Base-by-base conservation (phyloP, 2,888 invertebrate species). In the Luffia ferchaultella region DNA sequence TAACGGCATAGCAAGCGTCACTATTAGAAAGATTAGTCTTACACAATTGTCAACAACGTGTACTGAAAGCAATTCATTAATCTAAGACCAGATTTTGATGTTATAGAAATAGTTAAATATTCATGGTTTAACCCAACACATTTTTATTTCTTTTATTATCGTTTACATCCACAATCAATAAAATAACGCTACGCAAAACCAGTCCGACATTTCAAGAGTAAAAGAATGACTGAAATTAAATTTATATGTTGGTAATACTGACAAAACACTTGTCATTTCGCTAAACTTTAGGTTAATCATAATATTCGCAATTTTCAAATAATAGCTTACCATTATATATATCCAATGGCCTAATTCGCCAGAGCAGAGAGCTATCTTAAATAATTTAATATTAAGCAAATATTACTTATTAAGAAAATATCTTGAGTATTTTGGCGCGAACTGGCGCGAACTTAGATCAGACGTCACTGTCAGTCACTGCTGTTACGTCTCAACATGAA, bases 181-280 rank as follows among this genome's bases (percentile, higher is more conserved):
- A 30, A 30, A 30, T 30, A 7, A 30, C 30, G 30, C 12, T 30
- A 7, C 5, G 30, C 30, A 30, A 3, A 12, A 30, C 3, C 30
- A 30, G 30, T 30, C 3, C 30, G 30, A 30, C 30, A 30, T 30
- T 30, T n/a, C n/a, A n/a, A n/a, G n/a, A n/a, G n/a, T n/a, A n/a
- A 48, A 52, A 49, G 49, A 45, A 18, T 54, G 58, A 57, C 58
- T 58, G 56, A 52, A 55, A 52, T 50, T 45, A 46, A 53, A 48
- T 20, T 50, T 47, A 53, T 50, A 63, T 42, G 64, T 63, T 65
- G 64, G 64, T 58, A 63, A 57, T 62, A 59, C 63, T 65, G 62
- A 18, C 44, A 45, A 45, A 7, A 45, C 18, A 45, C 30, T 30
- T 30, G 12, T 30, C 3, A 7, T 30, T 30, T 30, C 30, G 30